Percentiles rank a stretch among this genome's conserved stretches.
Evolutionary conservation across 2,113 vertebrate species (phyloP).

Genomic region (Sorex araneus): DNA sequence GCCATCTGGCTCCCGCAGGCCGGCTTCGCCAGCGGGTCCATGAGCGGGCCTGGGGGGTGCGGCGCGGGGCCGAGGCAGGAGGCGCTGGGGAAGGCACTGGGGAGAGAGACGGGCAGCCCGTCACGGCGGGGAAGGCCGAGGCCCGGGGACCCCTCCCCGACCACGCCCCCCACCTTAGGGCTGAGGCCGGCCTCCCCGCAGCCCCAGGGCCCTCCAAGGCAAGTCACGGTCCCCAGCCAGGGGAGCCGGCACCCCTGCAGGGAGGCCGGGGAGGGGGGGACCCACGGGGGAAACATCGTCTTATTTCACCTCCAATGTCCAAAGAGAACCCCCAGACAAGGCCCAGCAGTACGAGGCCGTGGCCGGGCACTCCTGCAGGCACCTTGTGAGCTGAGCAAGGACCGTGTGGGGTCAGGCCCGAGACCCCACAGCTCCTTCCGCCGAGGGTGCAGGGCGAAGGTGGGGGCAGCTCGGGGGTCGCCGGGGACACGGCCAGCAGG

Average conservation of each 20-base stretch:
- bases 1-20: constrained; percentile 80
- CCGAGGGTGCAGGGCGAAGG: not conserved
- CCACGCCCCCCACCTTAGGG: fast-evolving
- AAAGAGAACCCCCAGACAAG: constrained; percentile 17
- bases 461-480: not conserved
- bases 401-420: fast-evolving
- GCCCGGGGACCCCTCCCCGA: not conserved
- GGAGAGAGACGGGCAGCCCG: not conserved
- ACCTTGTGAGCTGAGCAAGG: not conserved
- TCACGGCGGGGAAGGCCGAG: not conserved
- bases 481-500: too few species aligned
- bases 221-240: too few species aligned
- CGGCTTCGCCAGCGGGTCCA: constrained; percentile 79
- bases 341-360: not conserved
- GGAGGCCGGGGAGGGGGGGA: too few species aligned
- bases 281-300: not conserved
- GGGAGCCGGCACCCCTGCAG: too few species aligned
- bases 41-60: constrained; percentile 72
- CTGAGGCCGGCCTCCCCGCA: too few species aligned
- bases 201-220: too few species aligned
- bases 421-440: not conserved
- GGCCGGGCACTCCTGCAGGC: not conserved
- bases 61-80: constrained; percentile 67
- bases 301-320: constrained; percentile 6
- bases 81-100: constrained; percentile 62